phyloP scores from a whole-genome alignment of 1,140 invertebrate genomes.

The Lepidurus packardi region DNA sequence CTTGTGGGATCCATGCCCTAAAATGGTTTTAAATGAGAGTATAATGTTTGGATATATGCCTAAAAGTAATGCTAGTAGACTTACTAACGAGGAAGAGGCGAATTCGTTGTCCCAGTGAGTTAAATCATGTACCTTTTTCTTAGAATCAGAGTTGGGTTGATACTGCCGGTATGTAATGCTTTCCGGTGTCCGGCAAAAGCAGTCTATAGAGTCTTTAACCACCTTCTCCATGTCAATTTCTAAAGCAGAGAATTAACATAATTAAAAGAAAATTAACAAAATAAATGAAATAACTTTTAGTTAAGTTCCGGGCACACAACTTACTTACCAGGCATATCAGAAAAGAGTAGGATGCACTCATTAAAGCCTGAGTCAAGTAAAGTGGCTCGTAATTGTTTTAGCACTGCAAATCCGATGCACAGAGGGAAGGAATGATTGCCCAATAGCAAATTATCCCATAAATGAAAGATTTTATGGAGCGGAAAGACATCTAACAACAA shows the following conservation, averaged over 20 bases:
- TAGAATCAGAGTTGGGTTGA: slow-evolving; percentile 46
- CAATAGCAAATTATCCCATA: slow-evolving; percentile 94
- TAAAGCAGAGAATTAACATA: slow-evolving; percentile 40
- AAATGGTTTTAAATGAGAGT: slow-evolving; percentile 28
- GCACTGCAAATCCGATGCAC: slow-evolving; percentile 87
- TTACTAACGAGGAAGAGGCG: slow-evolving; percentile 34
- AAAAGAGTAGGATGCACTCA: slow-evolving; percentile 94
- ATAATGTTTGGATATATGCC: slow-evolving; percentile 32
- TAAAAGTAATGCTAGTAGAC: slow-evolving; percentile 26
- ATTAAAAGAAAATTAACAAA: slow-evolving; percentile 14
- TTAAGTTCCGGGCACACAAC: background rate
- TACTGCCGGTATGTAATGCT: slow-evolving; percentile 80
- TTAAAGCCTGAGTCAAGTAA: slow-evolving; percentile 88
- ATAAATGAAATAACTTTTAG: background rate
- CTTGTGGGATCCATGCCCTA: slow-evolving; percentile 66
- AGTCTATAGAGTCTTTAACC: slow-evolving; percentile 78
- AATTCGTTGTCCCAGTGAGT: slow-evolving; percentile 30
- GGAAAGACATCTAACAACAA: slow-evolving; percentile 84
- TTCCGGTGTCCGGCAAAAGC: slow-evolving; percentile 77
- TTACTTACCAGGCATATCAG: slow-evolving; percentile 75
- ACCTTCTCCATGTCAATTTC: slow-evolving; percentile 93
- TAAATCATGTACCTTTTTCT: slow-evolving; percentile 30
- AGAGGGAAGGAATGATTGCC: slow-evolving; percentile 91
- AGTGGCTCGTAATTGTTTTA: slow-evolving; percentile 78
- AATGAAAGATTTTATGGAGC: slow-evolving; percentile 92